Evolutionary conservation across 2,113 vertebrate genomes (phyloP).

Genomic region (Xyrauchen texanus): DNA sequence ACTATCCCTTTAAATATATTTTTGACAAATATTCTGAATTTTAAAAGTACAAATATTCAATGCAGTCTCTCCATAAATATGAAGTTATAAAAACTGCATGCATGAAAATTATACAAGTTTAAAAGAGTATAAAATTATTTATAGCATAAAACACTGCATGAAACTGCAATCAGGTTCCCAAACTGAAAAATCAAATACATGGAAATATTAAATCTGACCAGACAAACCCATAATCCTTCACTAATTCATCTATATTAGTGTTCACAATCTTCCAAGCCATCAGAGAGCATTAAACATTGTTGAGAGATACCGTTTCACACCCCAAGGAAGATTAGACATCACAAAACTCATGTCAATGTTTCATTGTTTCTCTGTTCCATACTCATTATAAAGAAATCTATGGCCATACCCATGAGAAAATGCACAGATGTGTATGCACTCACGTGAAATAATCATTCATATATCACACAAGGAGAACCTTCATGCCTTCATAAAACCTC

Average conservation of each 20-base stretch:
- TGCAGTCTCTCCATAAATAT: too few species aligned
- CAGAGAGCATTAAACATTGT: not conserved
- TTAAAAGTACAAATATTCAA: too few species aligned
- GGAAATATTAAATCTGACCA: too few species aligned
- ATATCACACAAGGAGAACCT: not conserved
- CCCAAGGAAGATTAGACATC: not conserved
- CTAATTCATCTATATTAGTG: not conserved
- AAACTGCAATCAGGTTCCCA: too few species aligned
- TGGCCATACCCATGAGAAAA: not conserved
- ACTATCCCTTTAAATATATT: too few species aligned
- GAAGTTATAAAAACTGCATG: too few species aligned
- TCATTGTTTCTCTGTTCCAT: not conserved
- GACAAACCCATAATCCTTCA: not conserved
- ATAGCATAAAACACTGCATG: too few species aligned
- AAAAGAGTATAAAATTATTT: too few species aligned
- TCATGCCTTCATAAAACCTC: not conserved
- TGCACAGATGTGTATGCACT: not conserved
- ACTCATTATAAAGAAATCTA: not conserved
- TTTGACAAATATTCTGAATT: too few species aligned
- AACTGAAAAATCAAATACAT: too few species aligned
- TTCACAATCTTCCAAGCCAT: conserved; percentile 3
- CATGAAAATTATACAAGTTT: too few species aligned
- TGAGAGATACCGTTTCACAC: not conserved
- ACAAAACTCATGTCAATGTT: not conserved
- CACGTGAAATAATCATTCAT: not conserved